Percentiles rank a stretch among this genome's conserved stretches.
Conservation (phyloP, 2,888 invertebrate species). For the Fabriciana adippe region DNA sequence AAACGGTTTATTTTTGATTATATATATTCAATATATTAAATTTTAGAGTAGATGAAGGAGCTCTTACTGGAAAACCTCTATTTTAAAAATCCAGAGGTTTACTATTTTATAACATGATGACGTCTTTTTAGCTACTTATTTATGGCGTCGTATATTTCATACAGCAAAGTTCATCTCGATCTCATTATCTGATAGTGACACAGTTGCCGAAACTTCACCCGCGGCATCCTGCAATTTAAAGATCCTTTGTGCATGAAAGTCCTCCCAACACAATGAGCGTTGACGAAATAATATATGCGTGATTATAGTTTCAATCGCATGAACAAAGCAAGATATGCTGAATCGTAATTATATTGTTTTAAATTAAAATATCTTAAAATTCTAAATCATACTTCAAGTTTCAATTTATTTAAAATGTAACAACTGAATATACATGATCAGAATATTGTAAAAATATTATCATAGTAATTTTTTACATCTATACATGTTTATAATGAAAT, state of each 20-base stretch:
- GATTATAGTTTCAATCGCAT: conserved; percentile 13
- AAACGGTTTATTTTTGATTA: background rate
- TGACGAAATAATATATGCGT: conserved; percentile 28
- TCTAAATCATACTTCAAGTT: no score
- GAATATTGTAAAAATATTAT: no score
- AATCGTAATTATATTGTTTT: background rate
- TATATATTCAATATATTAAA: background rate
- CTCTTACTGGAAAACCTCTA: no score
- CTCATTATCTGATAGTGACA: conserved; percentile 67
- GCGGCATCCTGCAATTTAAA: conserved; percentile 57
- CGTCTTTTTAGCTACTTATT: background rate
- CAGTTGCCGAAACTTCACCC: conserved; percentile 70
- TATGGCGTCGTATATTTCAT: conserved; percentile 17
- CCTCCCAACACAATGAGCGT: conserved; percentile 42
- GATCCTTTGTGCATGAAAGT: conserved; percentile 74
- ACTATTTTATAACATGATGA: no score
- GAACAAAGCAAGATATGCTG: background rate
- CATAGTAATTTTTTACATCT: no score
- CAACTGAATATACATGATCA: no score
- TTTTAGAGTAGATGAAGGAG: background rate
- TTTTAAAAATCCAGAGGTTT: no score
- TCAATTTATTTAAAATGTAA: no score
- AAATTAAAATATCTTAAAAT: background rate
- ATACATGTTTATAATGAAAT: no score
- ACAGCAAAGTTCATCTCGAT: conserved; percentile 30